Percentiles rank a stretch among this genome's conserved stretches.
phyloP scores from a whole-genome alignment of 2,888 invertebrate genomes.

The Polydrusus cervinus region DNA sequence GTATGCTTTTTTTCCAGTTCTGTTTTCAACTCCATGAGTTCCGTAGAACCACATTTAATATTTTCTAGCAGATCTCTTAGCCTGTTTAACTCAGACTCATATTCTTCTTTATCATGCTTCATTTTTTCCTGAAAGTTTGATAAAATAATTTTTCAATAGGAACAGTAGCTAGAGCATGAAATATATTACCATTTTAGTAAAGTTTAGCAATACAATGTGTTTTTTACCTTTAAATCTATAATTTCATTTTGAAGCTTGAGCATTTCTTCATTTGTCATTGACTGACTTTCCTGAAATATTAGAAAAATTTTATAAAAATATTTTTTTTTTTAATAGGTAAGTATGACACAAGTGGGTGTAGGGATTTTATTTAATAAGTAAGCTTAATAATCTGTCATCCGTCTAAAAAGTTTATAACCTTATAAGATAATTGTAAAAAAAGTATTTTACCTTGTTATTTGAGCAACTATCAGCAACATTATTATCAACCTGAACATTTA shows the following conservation, averaged over 20 bases:
- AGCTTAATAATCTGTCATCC: too few relatives aligned
- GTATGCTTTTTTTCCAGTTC: constrained; percentile 80
- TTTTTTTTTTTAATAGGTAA: too few relatives aligned
- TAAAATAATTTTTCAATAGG: neutral
- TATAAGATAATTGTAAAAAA: too few relatives aligned
- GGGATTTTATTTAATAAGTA: too few relatives aligned
- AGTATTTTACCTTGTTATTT: constrained; percentile 16
- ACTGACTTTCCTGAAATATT: constrained; percentile 19
- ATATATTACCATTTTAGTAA: too few relatives aligned
- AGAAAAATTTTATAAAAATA: constrained; percentile 6
- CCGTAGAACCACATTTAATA: constrained; percentile 76
- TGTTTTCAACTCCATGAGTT: constrained; percentile 74
- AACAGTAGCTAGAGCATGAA: too few relatives aligned
- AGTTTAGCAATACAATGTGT: neutral
- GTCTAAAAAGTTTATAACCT: too few relatives aligned
- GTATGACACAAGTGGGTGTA: too few relatives aligned
- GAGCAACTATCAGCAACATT: constrained; percentile 29
- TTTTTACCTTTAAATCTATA: constrained; percentile 61
- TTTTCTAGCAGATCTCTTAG: constrained; percentile 75
- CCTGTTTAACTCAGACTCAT: constrained; percentile 73
- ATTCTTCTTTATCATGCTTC: constrained; percentile 74
- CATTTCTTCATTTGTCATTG: constrained; percentile 7
- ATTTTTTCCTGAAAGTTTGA: constrained; percentile 50
- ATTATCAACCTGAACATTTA: constrained; percentile 10
- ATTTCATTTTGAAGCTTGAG: constrained; percentile 58